phyloP scores from a whole-genome alignment of 92 coral and sea anemone species.

The Galaxea fascicularis region DNA sequence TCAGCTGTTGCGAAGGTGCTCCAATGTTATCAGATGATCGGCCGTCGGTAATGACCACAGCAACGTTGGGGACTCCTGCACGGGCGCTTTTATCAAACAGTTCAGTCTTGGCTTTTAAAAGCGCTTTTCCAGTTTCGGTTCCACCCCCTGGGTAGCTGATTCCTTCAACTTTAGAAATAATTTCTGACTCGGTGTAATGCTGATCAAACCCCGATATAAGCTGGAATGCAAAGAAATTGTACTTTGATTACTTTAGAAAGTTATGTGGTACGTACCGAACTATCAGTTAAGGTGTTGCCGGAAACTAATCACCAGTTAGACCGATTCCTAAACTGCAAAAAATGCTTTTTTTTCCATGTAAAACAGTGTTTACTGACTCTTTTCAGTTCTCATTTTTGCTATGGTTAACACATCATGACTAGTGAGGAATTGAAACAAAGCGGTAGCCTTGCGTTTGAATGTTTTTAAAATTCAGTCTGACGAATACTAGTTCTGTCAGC shows the following conservation, averaged over 20 bases:
- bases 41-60: conserved; percentile 82
- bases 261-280: neutral
- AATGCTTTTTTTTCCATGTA: too few relatives aligned
- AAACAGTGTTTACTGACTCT: too few relatives aligned
- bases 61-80: conserved; percentile 67
- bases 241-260: neutral
- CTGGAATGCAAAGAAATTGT: neutral
- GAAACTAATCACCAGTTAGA: neutral
- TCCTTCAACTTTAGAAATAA: conserved; percentile 19
- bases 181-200: conserved; percentile 26
- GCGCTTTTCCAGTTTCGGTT: conserved; percentile 81
- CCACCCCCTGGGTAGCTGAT: conserved; percentile 69
- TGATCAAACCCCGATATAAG: conserved; percentile 46
- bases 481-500: too few relatives aligned
- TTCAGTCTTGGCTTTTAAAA: conserved; percentile 60
- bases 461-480: too few relatives aligned
- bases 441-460: too few relatives aligned
- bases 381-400: too few relatives aligned
- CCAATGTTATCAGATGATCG: conserved; percentile 68
- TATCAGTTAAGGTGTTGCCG: neutral
- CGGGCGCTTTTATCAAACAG: conserved; percentile 70
- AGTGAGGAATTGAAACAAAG: too few relatives aligned
- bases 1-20: conserved; percentile 77
- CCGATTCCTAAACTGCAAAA: too few relatives aligned
- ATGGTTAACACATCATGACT: too few relatives aligned